Evolutionary conservation across 2,888 invertebrate genomes (phyloP), one percentile per base, ranked within the genome.

Genomic region (Villa cingulata): DNA sequence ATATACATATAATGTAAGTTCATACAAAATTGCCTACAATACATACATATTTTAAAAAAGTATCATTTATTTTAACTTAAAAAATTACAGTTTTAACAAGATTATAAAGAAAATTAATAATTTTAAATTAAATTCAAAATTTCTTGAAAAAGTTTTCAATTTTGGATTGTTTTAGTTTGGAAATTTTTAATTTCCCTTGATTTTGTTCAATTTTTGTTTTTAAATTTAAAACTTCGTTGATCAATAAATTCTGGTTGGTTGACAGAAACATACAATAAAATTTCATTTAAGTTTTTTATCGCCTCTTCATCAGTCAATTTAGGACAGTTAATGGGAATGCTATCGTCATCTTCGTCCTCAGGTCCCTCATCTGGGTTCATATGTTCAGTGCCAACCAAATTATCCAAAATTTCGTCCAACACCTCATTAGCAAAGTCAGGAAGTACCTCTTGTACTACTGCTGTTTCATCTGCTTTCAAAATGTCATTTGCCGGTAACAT

Each of bases 401-500:
- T n/a, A 2, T 37, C 16, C 14, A 37, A 14, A 7, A 37, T 16
- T 37, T 37, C n/a, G 6, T 37, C 14, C 37, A 37, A 15, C 15
- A 37, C 16, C 16, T 37, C 14, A 37, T 37, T n/a, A 37, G 37
- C 27, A 20, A 34, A 37, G 39, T 36, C 46, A 36, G 39, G 17
- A 37, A 39, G 49, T 43, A 45, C 39, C n/a, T 39, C 37, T 39
- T 39, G 43, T 27, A 46, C 41, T 38, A 37, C 20, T 37, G 23
- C 20, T 10, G 19, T 39, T 36, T 46, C 46, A 41, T 46, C 46
- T 15, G 14, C 34, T 34, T 43, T 20, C 29, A 36, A 34, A 16
- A 47, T 17, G 37, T 47, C 27, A 14, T 47, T 29, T 43, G 43
- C 39, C 39, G 16, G n/a, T 10, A 43, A 14, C 34, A 47, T 32